Evolutionary conservation across 1,140 invertebrate genomes (phyloP).

Genomic region (Sycophaga agraensis): DNA sequence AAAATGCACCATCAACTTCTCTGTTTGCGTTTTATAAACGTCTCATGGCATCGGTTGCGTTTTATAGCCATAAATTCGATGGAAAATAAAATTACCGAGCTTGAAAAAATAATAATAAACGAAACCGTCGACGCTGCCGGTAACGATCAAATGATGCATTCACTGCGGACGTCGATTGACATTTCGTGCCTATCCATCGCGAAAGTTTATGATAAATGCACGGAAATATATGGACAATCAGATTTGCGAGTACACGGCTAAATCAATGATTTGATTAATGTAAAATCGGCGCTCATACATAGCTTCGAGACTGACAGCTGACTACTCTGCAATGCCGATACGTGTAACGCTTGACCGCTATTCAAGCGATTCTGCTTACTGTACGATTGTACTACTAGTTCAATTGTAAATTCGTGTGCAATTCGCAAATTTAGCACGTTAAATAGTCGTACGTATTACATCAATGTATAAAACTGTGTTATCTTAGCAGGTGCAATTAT

Average conservation of each 20-base stretch:
- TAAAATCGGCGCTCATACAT: neutral
- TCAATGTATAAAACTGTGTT: too few relatives aligned
- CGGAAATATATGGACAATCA: slow-evolving; percentile 11
- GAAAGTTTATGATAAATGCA: slow-evolving; percentile 20
- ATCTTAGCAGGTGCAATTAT: too few relatives aligned
- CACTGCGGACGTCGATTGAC: neutral
- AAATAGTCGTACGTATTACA: too few relatives aligned
- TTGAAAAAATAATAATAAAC: neutral
- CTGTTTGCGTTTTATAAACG: too few relatives aligned
- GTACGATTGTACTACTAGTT: too few relatives aligned
- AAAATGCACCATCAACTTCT: too few relatives aligned
- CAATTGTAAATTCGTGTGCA: too few relatives aligned
- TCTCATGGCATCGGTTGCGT: too few relatives aligned
- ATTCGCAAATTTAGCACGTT: too few relatives aligned
- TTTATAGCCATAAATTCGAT: neutral
- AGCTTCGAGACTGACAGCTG: slow-evolving; percentile 7
- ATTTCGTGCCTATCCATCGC: neutral
- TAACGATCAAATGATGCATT: slow-evolving; percentile 20
- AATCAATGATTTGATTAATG: slow-evolving; percentile 27
- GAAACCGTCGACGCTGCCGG: neutral
- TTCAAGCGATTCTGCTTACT: too few relatives aligned
- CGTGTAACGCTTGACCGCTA: neutral
- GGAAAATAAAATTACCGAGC: neutral
- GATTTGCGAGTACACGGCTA: neutral
- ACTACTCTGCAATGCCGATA: too few relatives aligned